Conservation (phyloP, 1,140 invertebrate species). For the Callitettix versicolor region DNA sequence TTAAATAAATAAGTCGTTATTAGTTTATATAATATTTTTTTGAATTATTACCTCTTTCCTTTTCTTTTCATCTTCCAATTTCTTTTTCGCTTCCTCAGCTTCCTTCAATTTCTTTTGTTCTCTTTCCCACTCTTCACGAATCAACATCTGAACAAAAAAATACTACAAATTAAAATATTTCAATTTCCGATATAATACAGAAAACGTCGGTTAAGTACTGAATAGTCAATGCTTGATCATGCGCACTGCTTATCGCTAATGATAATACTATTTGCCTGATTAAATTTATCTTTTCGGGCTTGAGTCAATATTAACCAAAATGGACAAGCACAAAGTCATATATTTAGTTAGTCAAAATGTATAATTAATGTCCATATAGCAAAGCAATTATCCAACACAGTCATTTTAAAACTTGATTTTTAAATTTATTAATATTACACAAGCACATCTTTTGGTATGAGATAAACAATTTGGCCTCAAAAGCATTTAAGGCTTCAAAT, state of each 20-base stretch:
- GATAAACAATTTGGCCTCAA: no score
- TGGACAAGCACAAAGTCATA: background rate
- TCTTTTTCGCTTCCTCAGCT: conserved; percentile 27
- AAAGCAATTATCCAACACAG: no score
- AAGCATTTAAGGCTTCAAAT: no score
- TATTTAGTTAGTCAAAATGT: no score
- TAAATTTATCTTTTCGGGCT: background rate
- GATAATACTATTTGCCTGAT: background rate
- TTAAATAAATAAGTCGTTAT: no score
- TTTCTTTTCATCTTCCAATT: conserved; percentile 30
- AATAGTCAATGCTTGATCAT: background rate
- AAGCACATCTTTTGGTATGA: no score
- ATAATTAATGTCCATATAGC: no score
- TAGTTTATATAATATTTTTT: no score
- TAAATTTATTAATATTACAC: no score
- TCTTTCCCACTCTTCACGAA: conserved; percentile 22
- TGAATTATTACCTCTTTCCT: conserved; percentile 20
- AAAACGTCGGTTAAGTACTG: background rate
- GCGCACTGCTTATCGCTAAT: background rate
- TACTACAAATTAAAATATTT: background rate
- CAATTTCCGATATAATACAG: background rate
- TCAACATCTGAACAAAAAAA: conserved; percentile 19
- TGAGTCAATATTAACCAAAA: background rate
- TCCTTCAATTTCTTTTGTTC: conserved; percentile 33
- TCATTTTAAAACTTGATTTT: no score